These are phyloP conservation scores for Oreocharis arfaki DNA, from an alignment of 2,113 vertebrate genomes.

Conservation along the genomic window DNA sequence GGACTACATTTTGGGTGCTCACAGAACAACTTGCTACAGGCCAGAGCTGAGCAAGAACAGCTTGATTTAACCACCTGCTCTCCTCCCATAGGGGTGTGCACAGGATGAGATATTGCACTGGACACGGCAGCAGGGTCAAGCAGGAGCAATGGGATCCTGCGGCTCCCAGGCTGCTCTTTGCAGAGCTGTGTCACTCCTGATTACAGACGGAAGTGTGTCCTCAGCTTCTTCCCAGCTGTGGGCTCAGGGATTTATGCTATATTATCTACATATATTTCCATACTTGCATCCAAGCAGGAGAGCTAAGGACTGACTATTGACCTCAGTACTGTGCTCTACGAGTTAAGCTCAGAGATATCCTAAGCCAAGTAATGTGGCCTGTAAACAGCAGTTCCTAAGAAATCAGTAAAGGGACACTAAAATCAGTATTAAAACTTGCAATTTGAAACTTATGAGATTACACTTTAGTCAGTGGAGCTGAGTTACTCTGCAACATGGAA, in stretches of 20 bases:
- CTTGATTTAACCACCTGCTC: not conserved
- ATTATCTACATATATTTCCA: not conserved
- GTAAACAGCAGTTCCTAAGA: not conserved
- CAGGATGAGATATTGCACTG: not conserved
- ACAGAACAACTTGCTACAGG: not conserved
- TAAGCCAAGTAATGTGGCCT: not conserved
- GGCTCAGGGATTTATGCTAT: not conserved
- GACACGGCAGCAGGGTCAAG: not conserved
- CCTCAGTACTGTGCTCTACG: not conserved
- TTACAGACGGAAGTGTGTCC: not conserved
- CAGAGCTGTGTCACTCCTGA: not conserved
- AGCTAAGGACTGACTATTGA: not conserved
- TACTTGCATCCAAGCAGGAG: not conserved
- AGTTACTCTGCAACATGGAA: not conserved
- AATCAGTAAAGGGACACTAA: not conserved
- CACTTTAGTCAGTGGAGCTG: not conserved
- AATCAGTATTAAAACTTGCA: not conserved
- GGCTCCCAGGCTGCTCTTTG: not conserved
- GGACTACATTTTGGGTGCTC: not conserved
- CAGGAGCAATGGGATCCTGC: not conserved
- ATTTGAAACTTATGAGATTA: not conserved
- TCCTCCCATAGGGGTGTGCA: not conserved
- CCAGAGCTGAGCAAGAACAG: not conserved
- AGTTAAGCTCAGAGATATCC: not conserved
- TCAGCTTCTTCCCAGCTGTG: not conserved